Percentiles rank a stretch among this genome's conserved stretches.
Evolutionary conservation across 2,113 vertebrate species (phyloP).

Genomic region (Eclectus roratus): DNA sequence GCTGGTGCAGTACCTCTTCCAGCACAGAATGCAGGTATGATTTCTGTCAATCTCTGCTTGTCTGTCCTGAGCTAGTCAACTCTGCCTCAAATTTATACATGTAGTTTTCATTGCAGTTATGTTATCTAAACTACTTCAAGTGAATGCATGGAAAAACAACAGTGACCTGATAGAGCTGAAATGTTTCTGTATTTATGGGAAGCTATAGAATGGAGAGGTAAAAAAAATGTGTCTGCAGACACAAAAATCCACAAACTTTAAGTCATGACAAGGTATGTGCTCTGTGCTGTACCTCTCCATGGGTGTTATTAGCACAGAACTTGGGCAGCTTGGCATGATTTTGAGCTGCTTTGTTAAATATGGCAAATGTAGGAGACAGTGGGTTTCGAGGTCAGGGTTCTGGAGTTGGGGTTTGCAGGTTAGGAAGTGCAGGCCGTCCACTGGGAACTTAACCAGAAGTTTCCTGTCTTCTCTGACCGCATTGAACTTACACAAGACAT

Average conservation of each 20-base stretch:
- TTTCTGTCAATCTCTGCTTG: neutral
- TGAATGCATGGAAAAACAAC: neutral
- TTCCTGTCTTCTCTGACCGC: neutral
- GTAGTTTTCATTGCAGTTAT: neutral
- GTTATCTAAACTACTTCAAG: neutral
- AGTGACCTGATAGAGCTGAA: neutral
- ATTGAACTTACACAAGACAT: neutral
- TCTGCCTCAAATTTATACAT: neutral
- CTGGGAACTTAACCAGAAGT: neutral
- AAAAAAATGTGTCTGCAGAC: neutral
- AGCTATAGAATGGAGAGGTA: neutral
- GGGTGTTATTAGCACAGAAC: neutral
- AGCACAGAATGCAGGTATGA: neutral
- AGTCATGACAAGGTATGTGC: neutral
- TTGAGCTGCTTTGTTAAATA: neutral
- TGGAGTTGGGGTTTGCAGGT: neutral
- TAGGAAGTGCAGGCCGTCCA: rapidly evolving
- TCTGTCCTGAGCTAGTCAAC: neutral
- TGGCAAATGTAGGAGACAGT: neutral
- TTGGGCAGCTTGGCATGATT: neutral
- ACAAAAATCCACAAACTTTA: neutral
- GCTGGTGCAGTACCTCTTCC: neutral
- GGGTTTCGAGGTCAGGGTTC: neutral
- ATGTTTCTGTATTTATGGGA: neutral
- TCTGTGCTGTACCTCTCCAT: neutral